Base-by-base conservation (phyloP, 30 jellyfish, hydroid and myxozoan species). In the Catostylus mosaicus region DNA sequence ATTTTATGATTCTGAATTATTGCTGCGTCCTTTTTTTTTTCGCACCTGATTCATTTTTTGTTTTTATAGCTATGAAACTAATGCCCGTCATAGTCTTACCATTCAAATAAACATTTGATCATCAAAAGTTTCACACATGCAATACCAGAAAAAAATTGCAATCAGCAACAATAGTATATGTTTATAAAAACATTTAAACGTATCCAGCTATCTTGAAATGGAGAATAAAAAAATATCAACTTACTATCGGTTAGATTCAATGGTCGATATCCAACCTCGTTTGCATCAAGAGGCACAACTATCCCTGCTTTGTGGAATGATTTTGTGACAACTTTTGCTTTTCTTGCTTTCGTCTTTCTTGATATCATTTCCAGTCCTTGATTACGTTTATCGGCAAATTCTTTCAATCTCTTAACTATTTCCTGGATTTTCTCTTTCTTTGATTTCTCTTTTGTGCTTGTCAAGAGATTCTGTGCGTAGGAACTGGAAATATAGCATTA, bases 191-290 rank as follows among this genome's bases (percentile, higher is more conserved):
- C n/a, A n/a, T n/a, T n/a, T n/a, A n/a, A n/a, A n/a, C n/a, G n/a
- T n/a, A n/a, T n/a, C n/a, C n/a, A n/a, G n/a, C n/a, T n/a, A n/a
- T n/a, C n/a, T n/a, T n/a, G n/a, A n/a, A n/a, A n/a, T n/a, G n/a
- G 24, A 50, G 14, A 16, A 50, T 16, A 10, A 27, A 8, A 50
- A 9, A 50, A 50, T 10, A 50, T 65, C 0, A 20, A 77, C 96
- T 84, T 54, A 92, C 98, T 85, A 57, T 92, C 98, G 27, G 96
- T 51, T 9, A 57, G 62, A 38, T 87, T 89, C 47, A 92, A 54
- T 19, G 95, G 97, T 29, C 98, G 87, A 50, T 92, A 92, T 46
- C 98, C 98, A 74, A 92, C 95, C 0, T 80, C 98, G 29, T 74
- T 85, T 33, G 70, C 84, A 78, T 92, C 98, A 29, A 92, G 75